Base-by-base conservation (phyloP, 2,888 invertebrate species). In the Dolichopus griseipennis region DNA sequence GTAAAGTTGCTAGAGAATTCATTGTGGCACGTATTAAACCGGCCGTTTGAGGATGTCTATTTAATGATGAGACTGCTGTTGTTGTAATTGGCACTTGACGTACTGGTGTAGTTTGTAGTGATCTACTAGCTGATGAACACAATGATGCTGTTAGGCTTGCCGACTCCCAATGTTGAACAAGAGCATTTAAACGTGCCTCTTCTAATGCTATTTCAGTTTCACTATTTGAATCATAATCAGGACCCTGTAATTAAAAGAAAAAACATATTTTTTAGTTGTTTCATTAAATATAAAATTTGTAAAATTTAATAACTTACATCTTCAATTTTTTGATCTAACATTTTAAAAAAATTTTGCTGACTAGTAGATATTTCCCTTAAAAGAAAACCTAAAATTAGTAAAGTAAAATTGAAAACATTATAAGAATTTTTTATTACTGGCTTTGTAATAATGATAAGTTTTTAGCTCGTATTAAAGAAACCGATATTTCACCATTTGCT, bases 311-410 rank as follows among this genome's bases (percentile, higher is more conserved):
- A 72, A 82, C 85, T 85, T 84, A 93, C 93, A 83, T 89, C 90
- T 81, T 93, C 92, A 77, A 95, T 94, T 84, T 93, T 94, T 75
- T 93, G 92, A 79, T 95, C 95, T 75, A 95, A 85, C 92, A 93
- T 92, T 80, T 88, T 91, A 84, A 95, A 95, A 84, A 95, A 95
- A 79, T 95, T 93, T 78, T 92, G 87, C 82, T 95, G 95, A 79
- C 95, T 95, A 72, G 88, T 87, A 70, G 93, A 93, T 79, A 92
- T 88, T 85, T 93, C 92, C 80, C 93, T 93, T 87, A 66, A 87
- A 87, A 21, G 61, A 21, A 21, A 61, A 21, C 37, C 37, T 52
- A 76, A 43, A 33, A 66, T 21, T 68, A 63, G 20, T 43, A 71
- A 70, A 73, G 72, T 69, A 43, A 43, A 65, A 52, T 68, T 66